Evolutionary conservation across 2,797 vertebrate genomes (phyloP).

Genomic region (Onychomys leucogaster): DNA sequence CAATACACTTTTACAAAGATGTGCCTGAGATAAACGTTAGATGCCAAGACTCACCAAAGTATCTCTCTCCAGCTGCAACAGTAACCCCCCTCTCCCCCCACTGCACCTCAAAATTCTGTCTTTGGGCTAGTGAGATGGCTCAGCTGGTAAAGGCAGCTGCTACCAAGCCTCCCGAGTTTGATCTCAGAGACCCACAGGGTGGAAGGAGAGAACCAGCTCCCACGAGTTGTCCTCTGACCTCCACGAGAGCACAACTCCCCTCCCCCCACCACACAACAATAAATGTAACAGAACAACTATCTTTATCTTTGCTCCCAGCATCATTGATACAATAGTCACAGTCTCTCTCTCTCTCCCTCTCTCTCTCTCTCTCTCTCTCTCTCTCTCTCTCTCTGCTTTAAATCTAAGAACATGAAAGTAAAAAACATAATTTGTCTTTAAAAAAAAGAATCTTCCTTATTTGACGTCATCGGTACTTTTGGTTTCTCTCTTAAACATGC

Average conservation of each 20-base stretch:
- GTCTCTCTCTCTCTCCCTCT: neutral
- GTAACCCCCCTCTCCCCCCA: neutral
- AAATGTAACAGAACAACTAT: neutral
- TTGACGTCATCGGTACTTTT: neutral
- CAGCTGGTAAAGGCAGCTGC: neutral
- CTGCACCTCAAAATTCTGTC: neutral
- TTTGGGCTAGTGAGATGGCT: neutral
- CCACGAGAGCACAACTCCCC: neutral
- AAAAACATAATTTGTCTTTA: slow-evolving; percentile 1
- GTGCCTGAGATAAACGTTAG: neutral
- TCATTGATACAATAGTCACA: neutral
- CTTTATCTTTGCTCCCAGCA: neutral
- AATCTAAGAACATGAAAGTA: neutral
- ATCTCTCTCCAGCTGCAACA: neutral
- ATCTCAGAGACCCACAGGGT: neutral
- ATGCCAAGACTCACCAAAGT: neutral
- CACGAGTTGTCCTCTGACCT: neutral
- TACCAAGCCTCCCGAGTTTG: neutral
- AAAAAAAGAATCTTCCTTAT: slow-evolving; percentile 1
- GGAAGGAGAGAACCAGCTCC: neutral
- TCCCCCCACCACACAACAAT: neutral
- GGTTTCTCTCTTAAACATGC: neutral
- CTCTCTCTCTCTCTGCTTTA: neutral
- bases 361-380: neutral
- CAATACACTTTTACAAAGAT: neutral